A percentile compares a stretch with the other conserved stretches of the same genome.
Evolutionary conservation across 2,888 invertebrate species (phyloP).

Genomic region (Blastobasis adustella): DNA sequence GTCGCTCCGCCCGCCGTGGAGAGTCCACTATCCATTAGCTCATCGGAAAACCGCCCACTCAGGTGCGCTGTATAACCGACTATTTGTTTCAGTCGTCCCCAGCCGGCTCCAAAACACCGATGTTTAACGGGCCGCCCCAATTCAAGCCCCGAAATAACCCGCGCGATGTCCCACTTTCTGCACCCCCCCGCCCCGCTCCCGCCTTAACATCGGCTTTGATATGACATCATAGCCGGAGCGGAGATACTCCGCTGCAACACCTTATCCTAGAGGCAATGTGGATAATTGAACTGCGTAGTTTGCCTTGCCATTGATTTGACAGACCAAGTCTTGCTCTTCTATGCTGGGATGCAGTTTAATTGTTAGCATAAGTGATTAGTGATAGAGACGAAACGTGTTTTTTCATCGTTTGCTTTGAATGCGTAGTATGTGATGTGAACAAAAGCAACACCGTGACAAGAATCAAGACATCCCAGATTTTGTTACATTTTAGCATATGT

Average conservation of each 20-base stretch:
- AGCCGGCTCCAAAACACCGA: constrained; percentile 51
- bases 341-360: background rate
- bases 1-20: constrained; percentile 19
- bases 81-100: constrained; percentile 51
- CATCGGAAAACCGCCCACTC: constrained; percentile 38
- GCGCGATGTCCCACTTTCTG: constrained; percentile 53
- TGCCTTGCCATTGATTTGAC: no score
- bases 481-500: no score
- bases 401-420: no score
- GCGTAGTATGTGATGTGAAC: no score
- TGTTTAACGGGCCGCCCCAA: constrained; percentile 63
- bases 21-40: constrained; percentile 24
- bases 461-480: no score
- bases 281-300: no score
- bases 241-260: background rate
- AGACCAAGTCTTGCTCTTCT: background rate
- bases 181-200: constrained; percentile 26
- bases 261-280: no score
- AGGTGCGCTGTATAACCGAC: constrained; percentile 40
- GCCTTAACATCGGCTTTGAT: constrained; percentile 3
- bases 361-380: no score
- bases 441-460: no score
- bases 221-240: constrained; percentile 14
- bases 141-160: constrained; percentile 63
- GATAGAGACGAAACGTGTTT: no score